Evolutionary conservation across 2,888 invertebrate genomes (phyloP), one percentile per base, ranked within the genome.

Genomic region (Macropis europaea): DNA sequence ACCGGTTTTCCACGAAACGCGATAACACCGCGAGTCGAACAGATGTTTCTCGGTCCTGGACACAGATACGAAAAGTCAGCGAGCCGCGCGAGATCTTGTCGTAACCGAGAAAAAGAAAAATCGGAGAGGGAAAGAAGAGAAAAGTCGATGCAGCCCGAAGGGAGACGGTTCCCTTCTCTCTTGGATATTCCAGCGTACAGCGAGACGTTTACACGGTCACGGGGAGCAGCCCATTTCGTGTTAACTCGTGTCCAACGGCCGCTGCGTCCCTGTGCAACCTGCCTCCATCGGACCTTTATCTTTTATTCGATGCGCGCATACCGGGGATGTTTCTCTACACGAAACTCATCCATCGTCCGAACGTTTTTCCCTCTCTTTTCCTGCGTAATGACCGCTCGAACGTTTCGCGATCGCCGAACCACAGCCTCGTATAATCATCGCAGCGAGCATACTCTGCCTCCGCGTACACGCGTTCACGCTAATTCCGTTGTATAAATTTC

Each of bases 1-100:
- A 84, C 84, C 83, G 83, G 84, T 84, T 84, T 77, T 73, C 59
- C 72, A 77, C 72, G 75, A 70, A 62, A 19, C 70, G 53, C 80
- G 79, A 79, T 79, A 79, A 79, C 71, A 19, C 40, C 43, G 61
- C 63, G 11, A 67, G 57, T 63, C 52, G 48, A 52, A 79, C 77
- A 72, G 74, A 77, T 77, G 79, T 77, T 79, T 42, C 71, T 45
- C 48, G 53, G 34, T 40, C 38, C 42, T 17, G 47, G 40, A 32
- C 63, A 48, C 56, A 64, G 80, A 77, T 68, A 77, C 73, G 63
- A 71, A 79, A 73, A 68, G 47, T 54, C 66, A 52, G 30, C 30
- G 26, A 19, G 17, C 36, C 56, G 11, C 40, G 26, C 40, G 62
- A 66, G 62, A 73, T 66, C 68, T 56, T 47, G 45, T 52, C 9